Percentiles rank a stretch among this genome's conserved stretches.
Conservation (phyloP, 2,888 invertebrate species). For the Craniophora ligustri region DNA sequence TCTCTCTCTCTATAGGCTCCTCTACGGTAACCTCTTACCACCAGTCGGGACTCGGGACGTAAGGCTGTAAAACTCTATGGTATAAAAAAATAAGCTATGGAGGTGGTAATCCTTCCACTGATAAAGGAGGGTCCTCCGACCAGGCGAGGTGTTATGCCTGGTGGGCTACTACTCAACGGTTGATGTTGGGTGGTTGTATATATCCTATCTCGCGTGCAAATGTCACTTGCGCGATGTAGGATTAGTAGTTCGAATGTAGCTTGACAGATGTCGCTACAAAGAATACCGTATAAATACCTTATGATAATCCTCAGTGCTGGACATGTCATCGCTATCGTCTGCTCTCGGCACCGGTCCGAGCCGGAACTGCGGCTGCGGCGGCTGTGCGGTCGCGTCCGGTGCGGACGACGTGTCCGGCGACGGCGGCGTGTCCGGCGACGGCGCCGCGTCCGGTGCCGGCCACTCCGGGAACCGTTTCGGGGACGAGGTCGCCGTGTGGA, state of each 20-base stretch:
- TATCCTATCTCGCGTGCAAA: no score
- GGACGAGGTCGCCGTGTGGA: conserved; percentile 92
- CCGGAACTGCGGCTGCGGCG: conserved; percentile 67
- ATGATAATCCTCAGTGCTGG: conserved; percentile 89
- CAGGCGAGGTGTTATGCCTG: no score
- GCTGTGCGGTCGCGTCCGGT: conserved; percentile 16
- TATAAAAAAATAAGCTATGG: no score
- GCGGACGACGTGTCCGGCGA: conserved; percentile 45
- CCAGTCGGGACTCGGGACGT: no score
- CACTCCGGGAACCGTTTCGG: conserved; percentile 62
- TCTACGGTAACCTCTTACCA: no score
- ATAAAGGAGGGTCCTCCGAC: no score
- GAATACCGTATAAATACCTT: conserved; percentile 66
- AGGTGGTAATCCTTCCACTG: no score
- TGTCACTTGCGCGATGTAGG: background rate
- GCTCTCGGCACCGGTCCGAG: conserved; percentile 74
- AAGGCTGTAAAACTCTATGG: no score
- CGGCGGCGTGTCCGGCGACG: conserved; percentile 51
- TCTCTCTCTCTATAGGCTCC: no score
- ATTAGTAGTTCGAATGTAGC: background rate
- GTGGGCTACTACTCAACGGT: no score
- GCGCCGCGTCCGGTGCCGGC: conserved; percentile 32
- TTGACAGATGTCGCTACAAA: no score
- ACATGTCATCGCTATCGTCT: conserved; percentile 89
- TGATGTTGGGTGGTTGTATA: no score